phyloP scores from a whole-genome alignment of 1,140 invertebrate species.

The Goniozus legneri region DNA sequence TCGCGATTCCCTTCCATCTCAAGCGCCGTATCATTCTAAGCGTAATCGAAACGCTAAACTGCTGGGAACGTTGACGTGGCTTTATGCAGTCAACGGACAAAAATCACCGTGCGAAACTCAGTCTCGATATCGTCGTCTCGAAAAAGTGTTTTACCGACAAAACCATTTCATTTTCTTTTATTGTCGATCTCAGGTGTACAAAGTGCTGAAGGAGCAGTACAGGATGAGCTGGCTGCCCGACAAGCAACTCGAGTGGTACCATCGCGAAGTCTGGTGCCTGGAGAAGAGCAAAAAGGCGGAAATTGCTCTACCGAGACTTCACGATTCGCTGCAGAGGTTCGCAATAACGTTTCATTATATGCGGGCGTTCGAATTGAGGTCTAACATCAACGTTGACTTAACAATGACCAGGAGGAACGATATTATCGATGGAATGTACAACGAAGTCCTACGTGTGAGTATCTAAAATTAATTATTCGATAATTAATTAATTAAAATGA shows the following conservation, averaged over 20 bases:
- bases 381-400: constrained; percentile 34
- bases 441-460: constrained; percentile 43
- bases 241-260: constrained; percentile 48
- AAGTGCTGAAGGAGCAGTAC: constrained; percentile 44
- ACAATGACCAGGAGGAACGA: constrained; percentile 34
- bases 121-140: too few relatives aligned
- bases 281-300: constrained; percentile 49
- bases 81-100: too few relatives aligned
- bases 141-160: too few relatives aligned
- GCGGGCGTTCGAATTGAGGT: constrained; percentile 32
- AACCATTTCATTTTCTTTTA: too few relatives aligned
- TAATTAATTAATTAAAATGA: background rate
- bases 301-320: constrained; percentile 40
- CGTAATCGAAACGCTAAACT: too few relatives aligned
- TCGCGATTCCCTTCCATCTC: too few relatives aligned
- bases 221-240: constrained; percentile 50
- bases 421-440: constrained; percentile 43
- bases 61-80: too few relatives aligned
- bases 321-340: constrained; percentile 49
- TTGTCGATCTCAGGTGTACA: constrained; percentile 43
- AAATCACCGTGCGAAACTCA: too few relatives aligned
- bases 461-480: background rate
- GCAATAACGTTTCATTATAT: constrained; percentile 49
- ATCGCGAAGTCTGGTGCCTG: constrained; percentile 42
- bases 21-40: too few relatives aligned